phyloP scores from a whole-genome alignment of 2,888 invertebrate species.

The Apamea epomidion region DNA sequence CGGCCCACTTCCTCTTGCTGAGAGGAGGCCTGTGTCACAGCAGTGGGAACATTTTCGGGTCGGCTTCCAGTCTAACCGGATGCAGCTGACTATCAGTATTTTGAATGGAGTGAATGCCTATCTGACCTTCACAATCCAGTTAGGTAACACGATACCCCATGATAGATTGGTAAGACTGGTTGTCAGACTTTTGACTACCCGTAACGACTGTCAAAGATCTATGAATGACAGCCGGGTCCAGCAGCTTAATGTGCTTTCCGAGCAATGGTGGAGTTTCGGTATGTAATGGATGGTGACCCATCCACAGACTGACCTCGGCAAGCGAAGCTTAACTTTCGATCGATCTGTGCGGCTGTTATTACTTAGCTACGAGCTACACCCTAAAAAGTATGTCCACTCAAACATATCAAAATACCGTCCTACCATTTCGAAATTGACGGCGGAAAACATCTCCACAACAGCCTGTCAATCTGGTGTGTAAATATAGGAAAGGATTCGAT shows the following conservation, averaged over 20 bases:
- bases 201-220: not conserved
- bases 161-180: not conserved
- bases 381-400: not conserved
- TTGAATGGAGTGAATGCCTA: not conserved
- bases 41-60: not conserved
- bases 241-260: not conserved
- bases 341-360: not conserved
- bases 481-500: conserved; percentile 57
- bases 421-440: conserved; percentile 2
- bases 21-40: too few species aligned
- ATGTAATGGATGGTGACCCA: not conserved
- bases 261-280: not conserved
- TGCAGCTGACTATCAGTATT: not conserved
- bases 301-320: not conserved
- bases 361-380: not conserved
- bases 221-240: not conserved
- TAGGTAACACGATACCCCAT: not conserved
- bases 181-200: not conserved
- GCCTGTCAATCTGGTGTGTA: conserved; percentile 50
- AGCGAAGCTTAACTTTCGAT: not conserved
- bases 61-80: not conserved
- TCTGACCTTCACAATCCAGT: not conserved
- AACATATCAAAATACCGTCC: not conserved
- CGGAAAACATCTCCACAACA: conserved; percentile 31
- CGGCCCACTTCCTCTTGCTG: too few species aligned